A percentile compares a stretch with the other conserved stretches of the same genome.
Conservation (phyloP, 2,113 vertebrate genomes). For the human (Homo sapiens) region DNA sequence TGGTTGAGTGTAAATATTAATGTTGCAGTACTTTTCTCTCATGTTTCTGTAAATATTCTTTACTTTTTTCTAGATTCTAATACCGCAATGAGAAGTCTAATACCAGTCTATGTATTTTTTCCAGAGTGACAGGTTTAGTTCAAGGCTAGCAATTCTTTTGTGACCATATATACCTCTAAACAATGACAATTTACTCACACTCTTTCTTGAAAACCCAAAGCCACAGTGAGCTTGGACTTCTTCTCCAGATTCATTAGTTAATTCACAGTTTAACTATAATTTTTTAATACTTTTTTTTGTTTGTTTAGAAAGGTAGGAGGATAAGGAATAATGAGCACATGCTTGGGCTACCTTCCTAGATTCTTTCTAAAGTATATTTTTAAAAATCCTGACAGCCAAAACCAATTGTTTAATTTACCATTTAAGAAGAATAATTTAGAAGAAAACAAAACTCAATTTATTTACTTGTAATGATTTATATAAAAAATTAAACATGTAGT, state of each 20-base stretch:
- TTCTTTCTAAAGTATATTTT: background rate
- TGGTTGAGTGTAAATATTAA: background rate
- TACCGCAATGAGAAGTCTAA: background rate
- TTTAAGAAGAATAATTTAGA: background rate
- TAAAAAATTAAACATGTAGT: background rate
- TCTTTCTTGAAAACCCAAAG: background rate
- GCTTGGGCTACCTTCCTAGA: background rate
- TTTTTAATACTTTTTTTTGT: background rate
- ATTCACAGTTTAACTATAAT: background rate
- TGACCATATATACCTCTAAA: background rate
- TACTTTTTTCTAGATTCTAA: background rate
- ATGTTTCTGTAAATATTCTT: background rate
- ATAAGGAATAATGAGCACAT: background rate
- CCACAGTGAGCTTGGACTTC: background rate
- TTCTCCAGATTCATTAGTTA: background rate
- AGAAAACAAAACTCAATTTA: background rate
- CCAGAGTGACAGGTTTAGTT: background rate
- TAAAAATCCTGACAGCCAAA: background rate
- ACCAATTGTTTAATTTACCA: background rate
- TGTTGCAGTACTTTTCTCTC: background rate
- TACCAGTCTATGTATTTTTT: background rate
- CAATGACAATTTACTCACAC: background rate
- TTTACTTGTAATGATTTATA: background rate
- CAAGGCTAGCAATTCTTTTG: background rate
- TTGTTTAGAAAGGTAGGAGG: no score